phyloP scores from a whole-genome alignment of 2,797 vertebrate species.

The Phalanger gymnotis region DNA sequence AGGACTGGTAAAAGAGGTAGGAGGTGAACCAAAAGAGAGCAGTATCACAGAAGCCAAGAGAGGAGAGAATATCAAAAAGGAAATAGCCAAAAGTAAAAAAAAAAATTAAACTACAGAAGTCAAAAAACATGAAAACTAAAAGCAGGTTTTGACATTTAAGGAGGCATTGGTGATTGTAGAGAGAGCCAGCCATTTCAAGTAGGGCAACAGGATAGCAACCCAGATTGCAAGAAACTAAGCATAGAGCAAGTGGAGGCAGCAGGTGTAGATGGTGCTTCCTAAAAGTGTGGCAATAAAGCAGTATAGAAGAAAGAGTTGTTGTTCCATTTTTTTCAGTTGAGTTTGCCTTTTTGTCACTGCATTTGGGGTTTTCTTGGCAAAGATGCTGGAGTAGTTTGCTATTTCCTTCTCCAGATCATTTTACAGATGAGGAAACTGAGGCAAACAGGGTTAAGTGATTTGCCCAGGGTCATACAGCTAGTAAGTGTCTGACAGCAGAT shows the following conservation, averaged over 20 bases:
- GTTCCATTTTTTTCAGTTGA: not conserved
- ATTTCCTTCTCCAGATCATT: not conserved
- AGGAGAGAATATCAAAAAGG: not conserved
- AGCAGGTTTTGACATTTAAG: not conserved
- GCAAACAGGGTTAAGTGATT: not conserved
- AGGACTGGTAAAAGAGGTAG: not conserved
- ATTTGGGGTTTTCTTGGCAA: not conserved
- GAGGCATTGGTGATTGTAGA: not conserved
- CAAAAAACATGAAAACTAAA: not conserved
- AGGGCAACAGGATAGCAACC: not conserved
- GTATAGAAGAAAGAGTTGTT: not conserved
- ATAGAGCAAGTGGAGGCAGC: not conserved
- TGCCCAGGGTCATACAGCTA: not conserved
- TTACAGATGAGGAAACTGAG: not conserved
- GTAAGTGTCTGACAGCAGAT: not conserved
- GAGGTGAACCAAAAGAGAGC: not conserved
- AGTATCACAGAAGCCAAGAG: not conserved
- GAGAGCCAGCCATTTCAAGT: not conserved
- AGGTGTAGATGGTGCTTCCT: not conserved
- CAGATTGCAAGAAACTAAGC: not conserved
- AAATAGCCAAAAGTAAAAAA: not conserved
- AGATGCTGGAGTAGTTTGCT: not conserved
- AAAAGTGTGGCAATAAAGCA: not conserved
- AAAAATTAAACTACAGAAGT: too few relatives aligned
- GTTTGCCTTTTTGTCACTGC: not conserved